Conservation (phyloP, 2,797 vertebrate genomes). For the Hippocampus kuda region DNA sequence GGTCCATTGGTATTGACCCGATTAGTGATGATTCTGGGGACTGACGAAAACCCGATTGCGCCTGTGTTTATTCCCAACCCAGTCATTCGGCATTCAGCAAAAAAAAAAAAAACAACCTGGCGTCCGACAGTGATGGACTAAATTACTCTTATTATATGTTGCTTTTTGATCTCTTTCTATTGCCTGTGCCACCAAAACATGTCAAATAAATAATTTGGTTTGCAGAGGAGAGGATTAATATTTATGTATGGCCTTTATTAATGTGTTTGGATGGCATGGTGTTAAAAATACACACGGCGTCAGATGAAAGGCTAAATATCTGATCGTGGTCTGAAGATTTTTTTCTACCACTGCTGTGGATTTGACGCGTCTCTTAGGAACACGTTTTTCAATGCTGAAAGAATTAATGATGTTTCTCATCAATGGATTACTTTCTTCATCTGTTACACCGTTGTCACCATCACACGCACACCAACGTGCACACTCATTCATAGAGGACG, state of each 20-base stretch:
- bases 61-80: no score
- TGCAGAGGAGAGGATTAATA: background rate
- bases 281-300: slow-evolving; percentile 1
- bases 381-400: slow-evolving; percentile 1
- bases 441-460: slow-evolving; percentile 31
- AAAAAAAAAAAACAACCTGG: no score
- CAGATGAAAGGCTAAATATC: slow-evolving; percentile 2
- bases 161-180: background rate
- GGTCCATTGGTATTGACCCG: no score
- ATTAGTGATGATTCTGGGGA: no score
- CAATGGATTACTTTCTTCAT: slow-evolving; percentile 39
- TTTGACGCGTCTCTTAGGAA: slow-evolving; percentile 28
- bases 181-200: background rate
- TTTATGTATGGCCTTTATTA: background rate
- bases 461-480: slow-evolving; percentile 9
- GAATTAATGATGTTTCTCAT: slow-evolving; percentile 40
- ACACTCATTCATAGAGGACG: background rate
- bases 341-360: slow-evolving; percentile 15
- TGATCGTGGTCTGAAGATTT: slow-evolving; percentile 22
- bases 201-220: background rate
- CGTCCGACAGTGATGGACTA: no score
- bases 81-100: no score
- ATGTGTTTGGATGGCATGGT: background rate
- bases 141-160: background rate
- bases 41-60: no score